Conservation (phyloP, 1,140 invertebrate species). For the Microplitis mediator region DNA sequence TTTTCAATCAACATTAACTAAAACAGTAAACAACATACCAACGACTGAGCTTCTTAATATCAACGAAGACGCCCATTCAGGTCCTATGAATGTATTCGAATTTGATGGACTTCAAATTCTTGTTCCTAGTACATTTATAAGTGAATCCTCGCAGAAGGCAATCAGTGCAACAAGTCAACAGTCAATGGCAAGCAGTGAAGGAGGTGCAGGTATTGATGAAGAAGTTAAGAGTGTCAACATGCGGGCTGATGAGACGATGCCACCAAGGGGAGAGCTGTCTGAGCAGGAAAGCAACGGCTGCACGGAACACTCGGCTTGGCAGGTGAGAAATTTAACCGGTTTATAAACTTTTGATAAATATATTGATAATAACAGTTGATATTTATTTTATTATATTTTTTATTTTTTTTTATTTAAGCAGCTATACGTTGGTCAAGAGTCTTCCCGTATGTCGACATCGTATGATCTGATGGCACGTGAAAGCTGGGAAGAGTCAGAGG, state of each 20-base stretch:
- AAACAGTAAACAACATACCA: slow-evolving; percentile 51
- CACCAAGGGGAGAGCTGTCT: slow-evolving; percentile 79
- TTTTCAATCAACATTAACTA: slow-evolving; percentile 44
- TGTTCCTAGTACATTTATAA: slow-evolving; percentile 60
- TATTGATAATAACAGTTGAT: slow-evolving; percentile 4
- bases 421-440: slow-evolving; percentile 66
- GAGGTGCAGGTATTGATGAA: slow-evolving; percentile 65
- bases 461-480: slow-evolving; percentile 72
- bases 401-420: slow-evolving; percentile 42
- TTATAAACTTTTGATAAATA: slow-evolving; percentile 16
- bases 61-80: slow-evolving; percentile 59
- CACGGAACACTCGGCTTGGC: slow-evolving; percentile 69
- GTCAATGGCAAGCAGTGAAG: slow-evolving; percentile 60
- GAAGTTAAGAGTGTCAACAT: slow-evolving; percentile 73
- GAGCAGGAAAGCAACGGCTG: slow-evolving; percentile 83
- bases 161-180: slow-evolving; percentile 60
- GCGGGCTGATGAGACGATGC: slow-evolving; percentile 82
- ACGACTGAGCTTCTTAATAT: slow-evolving; percentile 57
- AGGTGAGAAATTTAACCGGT: slow-evolving; percentile 50
- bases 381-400: slow-evolving; percentile 16
- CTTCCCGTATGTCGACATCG: slow-evolving; percentile 66
- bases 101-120: slow-evolving; percentile 60
- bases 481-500: slow-evolving; percentile 71
- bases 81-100: slow-evolving; percentile 60
- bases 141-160: slow-evolving; percentile 60